Evolutionary conservation across 2,113 vertebrate species (phyloP).

Genomic region (Micronycteris hirsuta): DNA sequence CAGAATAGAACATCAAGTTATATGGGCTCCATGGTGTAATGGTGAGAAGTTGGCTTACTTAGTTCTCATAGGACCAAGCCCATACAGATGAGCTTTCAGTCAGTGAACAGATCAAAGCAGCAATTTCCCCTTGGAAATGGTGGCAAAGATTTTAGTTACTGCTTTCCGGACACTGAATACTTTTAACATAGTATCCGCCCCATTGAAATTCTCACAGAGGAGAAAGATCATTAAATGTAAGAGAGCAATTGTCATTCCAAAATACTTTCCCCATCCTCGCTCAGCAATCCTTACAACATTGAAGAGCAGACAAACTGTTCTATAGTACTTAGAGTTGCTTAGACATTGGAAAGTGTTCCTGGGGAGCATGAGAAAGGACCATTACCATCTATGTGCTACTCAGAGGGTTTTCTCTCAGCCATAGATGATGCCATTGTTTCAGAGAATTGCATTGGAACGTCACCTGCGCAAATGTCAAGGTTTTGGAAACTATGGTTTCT

Average conservation of each 20-base stretch:
- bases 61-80: not conserved
- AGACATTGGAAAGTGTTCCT: not conserved
- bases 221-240: not conserved
- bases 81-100: not conserved
- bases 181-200: not conserved
- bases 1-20: not conserved
- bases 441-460: not conserved
- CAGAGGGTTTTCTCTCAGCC: not conserved
- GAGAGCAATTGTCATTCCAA: not conserved
- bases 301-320: not conserved
- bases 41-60: not conserved
- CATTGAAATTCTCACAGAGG: not conserved
- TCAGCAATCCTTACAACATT: not conserved
- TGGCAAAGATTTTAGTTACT: not conserved
- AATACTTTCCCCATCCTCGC: not conserved
- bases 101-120: not conserved
- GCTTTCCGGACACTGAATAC: not conserved
- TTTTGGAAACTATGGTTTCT: not conserved
- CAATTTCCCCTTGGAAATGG: not conserved
- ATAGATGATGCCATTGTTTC: not conserved
- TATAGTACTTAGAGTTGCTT: not conserved
- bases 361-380: not conserved
- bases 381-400: accelerated
- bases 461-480: not conserved
- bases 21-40: not conserved